Evolutionary conservation across 30 jellyfish, hydroid and myxozoan genomes (phyloP).

Genomic region (Hydractinia echinata): DNA sequence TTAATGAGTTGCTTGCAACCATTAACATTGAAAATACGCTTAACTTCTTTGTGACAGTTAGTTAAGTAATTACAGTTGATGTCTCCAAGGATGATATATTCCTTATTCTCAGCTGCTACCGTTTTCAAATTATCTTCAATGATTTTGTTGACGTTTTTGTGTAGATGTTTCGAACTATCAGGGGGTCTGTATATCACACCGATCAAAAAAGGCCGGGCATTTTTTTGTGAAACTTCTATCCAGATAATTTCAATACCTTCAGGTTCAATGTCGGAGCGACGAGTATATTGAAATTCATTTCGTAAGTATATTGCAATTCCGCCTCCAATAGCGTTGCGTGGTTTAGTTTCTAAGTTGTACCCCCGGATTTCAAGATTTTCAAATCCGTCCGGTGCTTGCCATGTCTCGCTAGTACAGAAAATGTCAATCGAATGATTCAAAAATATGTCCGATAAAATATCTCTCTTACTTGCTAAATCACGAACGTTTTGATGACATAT

Average conservation of each 20-base stretch:
- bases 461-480: slow-evolving; percentile 1
- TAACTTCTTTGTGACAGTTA: neutral
- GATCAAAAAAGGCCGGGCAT: too few species aligned
- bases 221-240: too few species aligned
- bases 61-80: neutral
- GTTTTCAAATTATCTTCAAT: neutral
- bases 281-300: neutral
- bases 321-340: neutral
- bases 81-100: neutral
- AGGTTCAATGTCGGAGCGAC: too few species aligned
- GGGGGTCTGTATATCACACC: neutral
- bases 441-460: neutral
- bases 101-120: slow-evolving; percentile 1
- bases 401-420: neutral
- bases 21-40: neutral
- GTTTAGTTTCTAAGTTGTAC: too few species aligned
- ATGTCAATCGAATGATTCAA: neutral
- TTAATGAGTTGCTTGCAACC: neutral
- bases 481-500: neutral
- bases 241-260: too few species aligned
- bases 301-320: neutral
- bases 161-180: slow-evolving; percentile 12
- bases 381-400: neutral
- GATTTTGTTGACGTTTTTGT: neutral
- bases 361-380: too few species aligned